Evolutionary conservation across 2,113 vertebrate genomes (phyloP).

Genomic region (Parus major): DNA sequence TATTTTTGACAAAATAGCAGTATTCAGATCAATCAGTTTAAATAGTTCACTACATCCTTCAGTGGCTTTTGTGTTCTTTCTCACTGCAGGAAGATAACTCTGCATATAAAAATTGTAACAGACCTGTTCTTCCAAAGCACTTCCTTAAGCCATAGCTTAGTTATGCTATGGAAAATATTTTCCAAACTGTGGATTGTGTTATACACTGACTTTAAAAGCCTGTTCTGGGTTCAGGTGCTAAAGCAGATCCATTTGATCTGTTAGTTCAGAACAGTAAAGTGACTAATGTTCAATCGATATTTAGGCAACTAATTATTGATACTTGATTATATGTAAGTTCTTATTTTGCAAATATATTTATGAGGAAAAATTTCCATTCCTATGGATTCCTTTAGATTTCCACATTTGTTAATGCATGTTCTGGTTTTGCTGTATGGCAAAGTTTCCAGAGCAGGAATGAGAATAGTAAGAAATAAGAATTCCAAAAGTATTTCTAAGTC

Average conservation of each 20-base stretch:
- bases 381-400: background rate
- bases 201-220: background rate
- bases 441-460: background rate
- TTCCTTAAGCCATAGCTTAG: background rate
- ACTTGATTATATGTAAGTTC: background rate
- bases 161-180: background rate
- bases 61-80: background rate
- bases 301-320: background rate
- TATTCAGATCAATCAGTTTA: background rate
- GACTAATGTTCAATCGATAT: background rate
- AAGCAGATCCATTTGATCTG: background rate
- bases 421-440: background rate
- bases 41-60: background rate
- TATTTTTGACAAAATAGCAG: background rate
- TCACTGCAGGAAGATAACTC: background rate
- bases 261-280: background rate
- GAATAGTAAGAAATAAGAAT: background rate
- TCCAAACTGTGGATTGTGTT: background rate
- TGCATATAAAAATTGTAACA: background rate
- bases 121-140: background rate
- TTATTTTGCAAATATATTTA: background rate
- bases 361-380: background rate
- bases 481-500: background rate
- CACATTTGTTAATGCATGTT: background rate
- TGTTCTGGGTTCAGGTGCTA: background rate